Evolutionary conservation across 2,888 invertebrate species (phyloP).

Genomic region (Lepeophtheirus nordmannii): DNA sequence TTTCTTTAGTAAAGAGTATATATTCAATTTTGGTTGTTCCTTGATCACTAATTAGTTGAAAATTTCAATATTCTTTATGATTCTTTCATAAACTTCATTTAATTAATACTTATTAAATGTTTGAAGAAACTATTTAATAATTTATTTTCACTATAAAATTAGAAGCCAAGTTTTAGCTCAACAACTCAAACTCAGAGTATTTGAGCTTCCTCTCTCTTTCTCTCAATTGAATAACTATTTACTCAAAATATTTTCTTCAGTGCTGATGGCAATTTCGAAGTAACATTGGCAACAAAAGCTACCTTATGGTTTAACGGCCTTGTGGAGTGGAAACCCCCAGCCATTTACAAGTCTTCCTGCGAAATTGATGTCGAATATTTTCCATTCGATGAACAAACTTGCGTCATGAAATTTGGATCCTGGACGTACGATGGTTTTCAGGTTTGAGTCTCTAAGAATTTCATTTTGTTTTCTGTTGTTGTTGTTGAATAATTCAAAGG

Average conservation of each 20-base stretch:
- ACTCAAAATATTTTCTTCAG: constrained; percentile 35
- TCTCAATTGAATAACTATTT: not conserved
- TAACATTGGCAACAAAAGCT: constrained; percentile 63
- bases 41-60: too few relatives aligned
- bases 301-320: constrained; percentile 62
- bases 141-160: too few relatives aligned
- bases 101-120: too few relatives aligned
- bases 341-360: constrained; percentile 77
- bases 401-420: constrained; percentile 81
- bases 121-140: too few relatives aligned
- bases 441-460: constrained; percentile 39
- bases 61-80: too few relatives aligned
- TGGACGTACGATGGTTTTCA: constrained; percentile 94
- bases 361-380: constrained; percentile 73
- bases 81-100: too few relatives aligned
- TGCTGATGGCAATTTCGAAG: constrained; percentile 70
- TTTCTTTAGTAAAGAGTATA: too few relatives aligned
- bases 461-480: not conserved
- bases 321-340: constrained; percentile 79
- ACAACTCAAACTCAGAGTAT: too few relatives aligned
- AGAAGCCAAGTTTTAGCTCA: too few relatives aligned
- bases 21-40: too few relatives aligned
- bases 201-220: too few relatives aligned
- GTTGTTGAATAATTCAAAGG: not conserved
- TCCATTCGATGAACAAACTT: constrained; percentile 70